Evolutionary conservation across 2,888 invertebrate genomes (phyloP), one percentile per base, ranked within the genome.

Genomic region (Pocota personata): DNA sequence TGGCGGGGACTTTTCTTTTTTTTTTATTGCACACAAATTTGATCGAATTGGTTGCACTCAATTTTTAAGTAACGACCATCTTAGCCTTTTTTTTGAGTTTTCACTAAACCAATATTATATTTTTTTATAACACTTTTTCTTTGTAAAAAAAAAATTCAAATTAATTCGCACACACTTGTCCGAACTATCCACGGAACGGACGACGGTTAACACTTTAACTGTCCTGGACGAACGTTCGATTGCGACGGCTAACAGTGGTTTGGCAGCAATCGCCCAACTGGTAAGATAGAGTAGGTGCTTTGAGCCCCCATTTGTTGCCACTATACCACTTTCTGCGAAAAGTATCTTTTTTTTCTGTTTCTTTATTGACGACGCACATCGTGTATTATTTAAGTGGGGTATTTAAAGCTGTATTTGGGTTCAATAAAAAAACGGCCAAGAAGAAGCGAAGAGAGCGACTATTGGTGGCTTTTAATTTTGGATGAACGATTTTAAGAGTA

Each of bases 201-300:
- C 64, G 40, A 52, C 37, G 58, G 27, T 14, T 71, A 14, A 50
- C 16, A 57, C 30, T 67, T 78, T 48, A 78, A 69, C 79, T 73
- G 58, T 71, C 71, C 75, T 84, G 69, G 32, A 80, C 75, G 84
- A 76, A 84, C 80, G 75, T 80, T 84, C 84, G 60, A 80, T 71
- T 71, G 37, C 80, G 80, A 71, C 84, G 84, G 75, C 58, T 80
- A 46, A 80, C 35, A 80, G 71, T 71, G 84, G 50, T 84, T 84
- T 84, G 80, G 64, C 64, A 75, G 71, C 75, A 55, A 62, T 80
- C 84, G 75, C 30, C 52, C 43, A 75, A 69, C 50, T 46, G 32
- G 58, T 60, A 64, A 64, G 84, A 46, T 75, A 24, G 71, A 80
- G 46, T 82, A 76, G 75, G 80, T 77, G 77, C 82, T 75, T 69